Conservation (phyloP, 2,113 vertebrate species). For the Neolamprologus hecqui region DNA sequence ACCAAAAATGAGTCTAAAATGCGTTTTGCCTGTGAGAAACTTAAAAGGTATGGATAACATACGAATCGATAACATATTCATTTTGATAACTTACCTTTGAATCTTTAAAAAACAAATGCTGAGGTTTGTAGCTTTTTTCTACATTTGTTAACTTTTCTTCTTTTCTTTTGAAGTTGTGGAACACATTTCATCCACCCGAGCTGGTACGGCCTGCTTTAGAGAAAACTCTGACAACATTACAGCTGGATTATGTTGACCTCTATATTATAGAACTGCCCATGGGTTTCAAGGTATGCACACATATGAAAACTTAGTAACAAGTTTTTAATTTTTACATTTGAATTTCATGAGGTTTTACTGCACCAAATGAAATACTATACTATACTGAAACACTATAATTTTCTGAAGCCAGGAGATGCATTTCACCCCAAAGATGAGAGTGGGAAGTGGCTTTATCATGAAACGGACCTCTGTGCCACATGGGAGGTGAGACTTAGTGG, state of each 20-base stretch:
- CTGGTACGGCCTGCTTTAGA: slow-evolving; percentile 81
- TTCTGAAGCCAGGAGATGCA: slow-evolving; percentile 80
- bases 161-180: slow-evolving; percentile 76
- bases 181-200: slow-evolving; percentile 78
- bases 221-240: slow-evolving; percentile 74
- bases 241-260: slow-evolving; percentile 87
- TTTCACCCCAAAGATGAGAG: slow-evolving; percentile 78
- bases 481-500: slow-evolving; percentile 82
- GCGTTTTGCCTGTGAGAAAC: background rate
- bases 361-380: background rate
- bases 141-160: background rate
- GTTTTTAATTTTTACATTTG: background rate
- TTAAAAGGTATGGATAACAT: background rate
- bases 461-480: slow-evolving; percentile 82
- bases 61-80: background rate
- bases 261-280: slow-evolving; percentile 89
- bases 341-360: background rate
- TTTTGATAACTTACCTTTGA: background rate
- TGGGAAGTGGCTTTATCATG: slow-evolving; percentile 76
- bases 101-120: background rate
- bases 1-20: background rate
- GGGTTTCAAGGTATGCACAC: slow-evolving; percentile 79
- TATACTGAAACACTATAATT: background rate
- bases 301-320: background rate
- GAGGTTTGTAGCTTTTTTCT: background rate